Conservation (phyloP, 1,140 invertebrate species). For the Magallana ariakensis region DNA sequence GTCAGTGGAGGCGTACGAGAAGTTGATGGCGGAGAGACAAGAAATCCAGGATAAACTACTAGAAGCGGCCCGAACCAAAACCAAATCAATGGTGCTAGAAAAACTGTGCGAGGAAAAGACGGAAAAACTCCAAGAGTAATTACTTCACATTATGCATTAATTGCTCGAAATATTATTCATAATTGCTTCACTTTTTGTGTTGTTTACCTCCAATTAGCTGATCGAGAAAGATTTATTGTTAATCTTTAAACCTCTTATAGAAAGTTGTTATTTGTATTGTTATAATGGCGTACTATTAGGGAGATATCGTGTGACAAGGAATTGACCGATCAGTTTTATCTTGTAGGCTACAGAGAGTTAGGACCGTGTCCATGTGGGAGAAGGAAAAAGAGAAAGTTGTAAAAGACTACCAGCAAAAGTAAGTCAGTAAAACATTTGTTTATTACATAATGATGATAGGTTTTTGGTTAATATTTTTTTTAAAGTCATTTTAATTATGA, state of each 20-base stretch:
- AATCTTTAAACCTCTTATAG: too few relatives aligned
- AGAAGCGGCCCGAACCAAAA: slow-evolving; percentile 46
- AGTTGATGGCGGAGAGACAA: slow-evolving; percentile 45
- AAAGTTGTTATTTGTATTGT: too few relatives aligned
- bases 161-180: not conserved
- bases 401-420: slow-evolving; percentile 51
- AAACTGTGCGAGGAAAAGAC: slow-evolving; percentile 46
- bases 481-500: too few relatives aligned
- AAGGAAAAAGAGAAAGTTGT: slow-evolving; percentile 54
- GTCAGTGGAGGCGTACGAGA: slow-evolving; percentile 40
- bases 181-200: not conserved
- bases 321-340: too few relatives aligned
- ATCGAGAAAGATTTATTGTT: too few relatives aligned
- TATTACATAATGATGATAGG: too few relatives aligned
- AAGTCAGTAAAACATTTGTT: not conserved
- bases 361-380: slow-evolving; percentile 31
- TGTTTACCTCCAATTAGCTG: not conserved
- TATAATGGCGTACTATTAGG: not conserved
- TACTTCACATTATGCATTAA: not conserved
- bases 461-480: too few relatives aligned
- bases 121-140: slow-evolving; percentile 51
- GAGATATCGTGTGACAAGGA: too few relatives aligned
- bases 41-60: slow-evolving; percentile 40
- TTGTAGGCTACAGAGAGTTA: slow-evolving; percentile 45
- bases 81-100: slow-evolving; percentile 37